Evolutionary conservation across 1,140 invertebrate species (phyloP), one percentile per base, ranked within the genome.

Genomic region (Bemisia tabaci): DNA sequence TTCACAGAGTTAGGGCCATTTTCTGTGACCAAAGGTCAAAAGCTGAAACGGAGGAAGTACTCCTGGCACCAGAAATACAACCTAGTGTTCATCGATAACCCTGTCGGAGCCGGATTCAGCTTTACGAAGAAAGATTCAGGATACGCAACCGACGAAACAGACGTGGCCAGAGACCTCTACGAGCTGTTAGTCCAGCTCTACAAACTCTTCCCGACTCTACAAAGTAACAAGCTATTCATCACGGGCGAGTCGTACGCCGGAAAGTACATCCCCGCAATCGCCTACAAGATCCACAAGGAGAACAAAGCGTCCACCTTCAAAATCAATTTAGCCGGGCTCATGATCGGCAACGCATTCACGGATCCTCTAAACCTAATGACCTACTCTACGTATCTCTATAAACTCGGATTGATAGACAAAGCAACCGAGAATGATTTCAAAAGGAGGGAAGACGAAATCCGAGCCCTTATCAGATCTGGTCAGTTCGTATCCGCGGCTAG

Each of bases 221-320:
- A 82, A 70, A 70, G 74, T 0, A 87, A 84, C 68, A 83, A 85
- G 27, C 90, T 92, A 71, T 92, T 83, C 78, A 83, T 94, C 0
- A 87, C 87, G 1, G 92, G 92, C 0, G 91, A 95, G 78, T 94
- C 91, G 17, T 95, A 94, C 77, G 92, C 83, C 12, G 91, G 91
- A 2, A 88, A 88, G 73, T 92, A 92, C 79, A 85, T 92, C 0
- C 90, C 91, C 21, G 85, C 89, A 0, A 74, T 91, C n/a, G 84
- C 84, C 0, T 84, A 89, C 73, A 85, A 86, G 22, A 92, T 94
- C 62, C 85, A 91, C 73, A 79, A 81, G 69, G 82, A 86, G 39
- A 88, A 86, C 71, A 79, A 82, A 58, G 65, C 12, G 26, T 83
- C 77, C 26, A 80, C 84, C 11, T 70, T 79, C 11, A 85, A 84